Base-by-base conservation (phyloP, 2,888 invertebrate species). In the Diploptera punctata region DNA sequence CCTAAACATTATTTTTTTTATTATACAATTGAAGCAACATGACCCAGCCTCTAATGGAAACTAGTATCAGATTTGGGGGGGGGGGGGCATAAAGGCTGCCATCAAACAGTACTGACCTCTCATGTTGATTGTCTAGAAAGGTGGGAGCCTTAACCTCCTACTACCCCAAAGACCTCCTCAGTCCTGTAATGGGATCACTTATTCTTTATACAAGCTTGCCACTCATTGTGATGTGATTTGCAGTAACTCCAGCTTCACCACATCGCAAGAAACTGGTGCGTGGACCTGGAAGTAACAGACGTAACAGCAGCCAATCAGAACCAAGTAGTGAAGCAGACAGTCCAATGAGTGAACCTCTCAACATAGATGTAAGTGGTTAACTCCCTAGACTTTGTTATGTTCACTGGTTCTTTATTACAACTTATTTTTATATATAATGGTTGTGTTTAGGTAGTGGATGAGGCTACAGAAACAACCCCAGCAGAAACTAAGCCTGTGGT, bases 381-480 rank as follows among this genome's bases (percentile, higher is more conserved):
- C 33, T 33, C 10, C 54, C 24, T 13, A 10, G 16, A 26, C 16
- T 38, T 43, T 38, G 33, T 29, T 31, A 21, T 54, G 31, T 3
- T 2, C 9, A 33, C 2, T 21, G 61, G n/a, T 33, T 24, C 65
- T 24, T 3, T 29, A 1, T 9, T 19, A 5, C 5, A 43, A 26
- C 26, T 24, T 21, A 47, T 16, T 21, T 71, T 19, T 67, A 7
- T 9, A 54, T 5, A 54, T 19, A 38, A 26, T 38, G 31, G 19
- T 44, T 65, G 2, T 16, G 33, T 21, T 52, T 75, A 73, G 77
- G 77, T 60, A 33, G 79, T 61, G 78, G 81, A 52, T 81, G 82
- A 75, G 82, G 83, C 78, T 79, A 82, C 3, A 82, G 84, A 79
- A 79, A 78, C 60, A 80, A n/a, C n/a, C n/a, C 83, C 0, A 29